Evolutionary conservation across 1,140 invertebrate species (phyloP), one percentile per base, ranked within the genome.

Genomic region (Formica exsecta): DNA sequence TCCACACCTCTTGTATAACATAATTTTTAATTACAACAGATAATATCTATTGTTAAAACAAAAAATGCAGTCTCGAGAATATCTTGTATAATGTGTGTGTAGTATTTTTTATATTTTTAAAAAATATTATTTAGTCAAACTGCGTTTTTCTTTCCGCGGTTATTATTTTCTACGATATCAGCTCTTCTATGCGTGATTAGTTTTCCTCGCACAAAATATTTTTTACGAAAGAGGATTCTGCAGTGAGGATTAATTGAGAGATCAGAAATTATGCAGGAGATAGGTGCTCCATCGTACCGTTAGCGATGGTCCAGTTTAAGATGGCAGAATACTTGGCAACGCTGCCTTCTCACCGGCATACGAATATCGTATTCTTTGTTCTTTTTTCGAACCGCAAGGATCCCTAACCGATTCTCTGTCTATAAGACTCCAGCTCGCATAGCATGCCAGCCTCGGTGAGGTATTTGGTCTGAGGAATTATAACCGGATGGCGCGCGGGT

Each of bases 231-330:
- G 36, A 38, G 11, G 36, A 74, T 83, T 44, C 4, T 36, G 29
- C 54, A 32, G 54, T 13, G 13, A 48, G n/a, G n/a, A 13, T 83
- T 83, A 83, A 83, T 83, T 74, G 68, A 83, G 38, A 83, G 68
- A 83, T 83, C 54, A 83, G 54, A 74, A 83, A 83, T 83, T 83
- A 83, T 41, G 54, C 51, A 38, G 36, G 54, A 81, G 29, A 48
- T 19, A 62, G 54, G 38, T 80, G 66, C 44, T 85, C 6, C 22
- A 51, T 64, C 73, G 44, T 76, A 81, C 77, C 81, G 62, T 85
- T 75, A 87, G 64, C 70, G 9, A 62, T 85, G 61, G 68, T 87
- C 77, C 84, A 80, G 64, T 80, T 86, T 70, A 70, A 77, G 84
- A 68, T 61, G 64, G 38, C 22, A n/a, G 51, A 38, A 80, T 80